Conservation (phyloP, 1,140 invertebrate species). For the Musca domestica region DNA sequence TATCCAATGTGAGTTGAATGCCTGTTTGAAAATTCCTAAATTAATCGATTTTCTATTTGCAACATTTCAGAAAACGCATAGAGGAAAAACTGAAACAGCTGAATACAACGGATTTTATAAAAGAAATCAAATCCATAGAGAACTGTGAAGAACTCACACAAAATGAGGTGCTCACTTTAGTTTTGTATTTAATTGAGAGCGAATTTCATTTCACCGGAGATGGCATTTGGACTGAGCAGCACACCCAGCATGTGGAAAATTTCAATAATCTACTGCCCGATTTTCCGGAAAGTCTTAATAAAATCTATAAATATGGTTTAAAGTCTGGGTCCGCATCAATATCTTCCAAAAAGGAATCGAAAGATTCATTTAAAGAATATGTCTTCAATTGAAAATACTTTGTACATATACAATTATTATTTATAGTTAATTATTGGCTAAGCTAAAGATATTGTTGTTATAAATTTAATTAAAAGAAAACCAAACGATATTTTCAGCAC, state of each 20-base stretch:
- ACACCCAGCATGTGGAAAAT: constrained; percentile 48
- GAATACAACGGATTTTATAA: constrained; percentile 32
- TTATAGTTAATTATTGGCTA: not conserved
- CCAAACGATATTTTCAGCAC: too few species aligned
- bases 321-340: constrained; percentile 37
- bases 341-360: not conserved
- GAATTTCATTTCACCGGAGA: constrained; percentile 56
- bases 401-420: constrained; percentile 3
- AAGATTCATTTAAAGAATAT: constrained; percentile 8
- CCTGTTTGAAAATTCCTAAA: not conserved
- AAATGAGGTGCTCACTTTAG: constrained; percentile 44
- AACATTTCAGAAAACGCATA: constrained; percentile 41
- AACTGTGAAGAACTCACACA: constrained; percentile 32
- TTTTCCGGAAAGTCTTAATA: constrained; percentile 48
- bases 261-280: constrained; percentile 50
- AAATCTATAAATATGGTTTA: constrained; percentile 49
- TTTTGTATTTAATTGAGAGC: constrained; percentile 54
- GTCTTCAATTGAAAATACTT: not conserved
- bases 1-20: constrained; percentile 57
- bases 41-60: too few species aligned
- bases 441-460: not conserved
- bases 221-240: constrained; percentile 53
- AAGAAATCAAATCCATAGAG: constrained; percentile 39
- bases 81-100: constrained; percentile 43
- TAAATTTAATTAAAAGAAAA: not conserved